Evolutionary conservation across 2,888 invertebrate genomes (phyloP).

Genomic region (Ceriagrion tenellum): DNA sequence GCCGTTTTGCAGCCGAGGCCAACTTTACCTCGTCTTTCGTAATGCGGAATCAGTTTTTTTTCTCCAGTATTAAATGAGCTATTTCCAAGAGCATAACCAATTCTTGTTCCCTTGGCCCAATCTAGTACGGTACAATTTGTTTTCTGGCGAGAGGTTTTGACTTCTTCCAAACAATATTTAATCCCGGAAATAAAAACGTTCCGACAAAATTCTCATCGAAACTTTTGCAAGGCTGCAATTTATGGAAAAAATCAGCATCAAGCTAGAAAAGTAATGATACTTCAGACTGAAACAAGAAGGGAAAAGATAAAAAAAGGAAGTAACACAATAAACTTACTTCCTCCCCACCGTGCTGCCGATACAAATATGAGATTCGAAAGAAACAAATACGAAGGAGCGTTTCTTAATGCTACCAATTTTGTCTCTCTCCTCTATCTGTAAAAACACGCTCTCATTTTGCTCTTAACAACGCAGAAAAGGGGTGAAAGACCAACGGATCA

Average conservation of each 20-base stretch:
- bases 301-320: background rate
- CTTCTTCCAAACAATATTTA: background rate
- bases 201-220: background rate
- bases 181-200: background rate
- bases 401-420: conserved; percentile 44
- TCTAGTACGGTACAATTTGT: background rate
- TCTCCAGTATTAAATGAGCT: no score
- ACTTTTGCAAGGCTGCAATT: background rate
- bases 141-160: background rate
- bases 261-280: conserved; percentile 1
- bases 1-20: no score
- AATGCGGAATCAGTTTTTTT: no score
- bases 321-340: conserved; percentile 23
- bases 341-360: background rate
- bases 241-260: background rate
- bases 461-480: conserved; percentile 28
- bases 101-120: background rate
- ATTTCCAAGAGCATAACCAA: background rate
- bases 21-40: no score
- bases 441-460: background rate
- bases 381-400: conserved; percentile 37
- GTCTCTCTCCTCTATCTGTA: conserved; percentile 10
- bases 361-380: conserved; percentile 10
- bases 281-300: background rate
- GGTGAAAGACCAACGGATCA: conserved; percentile 22